Conservation (phyloP, 1,140 invertebrate species). For the Mycetomoellerius zeteki region DNA sequence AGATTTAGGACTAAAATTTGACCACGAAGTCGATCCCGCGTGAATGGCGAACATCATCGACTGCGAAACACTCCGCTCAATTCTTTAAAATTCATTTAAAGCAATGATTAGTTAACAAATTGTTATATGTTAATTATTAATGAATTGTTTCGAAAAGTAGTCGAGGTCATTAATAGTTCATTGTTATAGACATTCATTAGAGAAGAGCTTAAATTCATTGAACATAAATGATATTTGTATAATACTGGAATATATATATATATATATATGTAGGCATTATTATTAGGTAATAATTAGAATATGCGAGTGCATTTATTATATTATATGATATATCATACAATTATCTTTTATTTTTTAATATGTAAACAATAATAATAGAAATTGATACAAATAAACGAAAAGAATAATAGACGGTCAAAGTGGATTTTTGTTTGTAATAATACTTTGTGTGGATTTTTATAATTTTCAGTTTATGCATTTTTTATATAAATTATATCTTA, state of each 20-base stretch:
- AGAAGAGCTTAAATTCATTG: background rate
- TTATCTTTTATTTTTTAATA: too few species aligned
- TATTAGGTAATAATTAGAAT: background rate
- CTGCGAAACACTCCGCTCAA: background rate
- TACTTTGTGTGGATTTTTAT: too few species aligned
- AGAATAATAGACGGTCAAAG: too few species aligned
- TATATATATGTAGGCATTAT: background rate
- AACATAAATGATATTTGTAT: background rate
- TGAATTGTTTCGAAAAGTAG: background rate
- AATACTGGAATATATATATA: background rate
- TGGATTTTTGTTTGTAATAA: too few species aligned
- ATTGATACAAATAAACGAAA: too few species aligned
- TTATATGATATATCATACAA: background rate
- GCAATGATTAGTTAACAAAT: slow-evolving; percentile 20
- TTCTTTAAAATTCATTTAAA: background rate
- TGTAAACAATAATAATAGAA: too few species aligned
- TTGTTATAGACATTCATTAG: background rate
- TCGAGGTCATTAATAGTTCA: background rate
- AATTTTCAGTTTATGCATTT: too few species aligned
- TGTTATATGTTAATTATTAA: background rate
- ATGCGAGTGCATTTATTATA: background rate
- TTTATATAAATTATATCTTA: background rate
- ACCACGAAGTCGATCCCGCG: slow-evolving; percentile 6
- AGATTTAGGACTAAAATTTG: background rate
- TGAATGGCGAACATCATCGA: background rate